Base-by-base conservation (phyloP, 2,888 invertebrate genomes). In the Rambutsinella grinnellia region DNA sequence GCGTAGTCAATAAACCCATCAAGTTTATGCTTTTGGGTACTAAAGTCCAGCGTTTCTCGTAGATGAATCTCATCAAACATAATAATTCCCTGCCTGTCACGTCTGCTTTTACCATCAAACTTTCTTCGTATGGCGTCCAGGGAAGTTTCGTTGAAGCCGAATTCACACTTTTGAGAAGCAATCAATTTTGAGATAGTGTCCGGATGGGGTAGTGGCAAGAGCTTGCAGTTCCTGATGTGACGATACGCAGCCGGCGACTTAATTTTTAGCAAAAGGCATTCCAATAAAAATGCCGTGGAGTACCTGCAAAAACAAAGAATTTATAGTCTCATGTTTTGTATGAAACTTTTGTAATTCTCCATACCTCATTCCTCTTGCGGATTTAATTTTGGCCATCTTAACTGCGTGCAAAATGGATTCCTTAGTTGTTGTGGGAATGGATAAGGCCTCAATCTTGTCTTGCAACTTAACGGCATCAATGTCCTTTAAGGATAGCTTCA, bases 281-380 rank as follows among this genome's bases (percentile, higher is more conserved):
- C 57, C 0, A 67, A 23, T 1, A 67, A 10, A 54, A 54, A 66
- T 23, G 36, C 56, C 5, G 27, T 24, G 6, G 21, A 15, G 27
- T 66, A 66, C 44, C 65, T 66, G n/a, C n/a, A n/a, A n/a, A n/a
- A n/a, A n/a, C n/a, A n/a, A n/a, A n/a, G n/a, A n/a, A n/a, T n/a
- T n/a, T n/a, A n/a, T n/a, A n/a, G n/a, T n/a, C n/a, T n/a, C n/a
- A n/a, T n/a, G n/a, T n/a, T n/a, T n/a, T n/a, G n/a, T n/a, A n/a
- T n/a, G n/a, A n/a, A n/a, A n/a, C n/a, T n/a, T n/a, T n/a, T n/a
- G n/a, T n/a, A n/a, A n/a, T n/a, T n/a, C n/a, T n/a, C n/a, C n/a
- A n/a, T 53, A 62, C 71, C 69, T 72, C 69, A 76, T 76, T 51
- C 70, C 66, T 60, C 63, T 65, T 3, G 66, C 6, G 13, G 57